Evolutionary conservation across 1,140 invertebrate species (phyloP).

Genomic region (Coelopa frigida): DNA sequence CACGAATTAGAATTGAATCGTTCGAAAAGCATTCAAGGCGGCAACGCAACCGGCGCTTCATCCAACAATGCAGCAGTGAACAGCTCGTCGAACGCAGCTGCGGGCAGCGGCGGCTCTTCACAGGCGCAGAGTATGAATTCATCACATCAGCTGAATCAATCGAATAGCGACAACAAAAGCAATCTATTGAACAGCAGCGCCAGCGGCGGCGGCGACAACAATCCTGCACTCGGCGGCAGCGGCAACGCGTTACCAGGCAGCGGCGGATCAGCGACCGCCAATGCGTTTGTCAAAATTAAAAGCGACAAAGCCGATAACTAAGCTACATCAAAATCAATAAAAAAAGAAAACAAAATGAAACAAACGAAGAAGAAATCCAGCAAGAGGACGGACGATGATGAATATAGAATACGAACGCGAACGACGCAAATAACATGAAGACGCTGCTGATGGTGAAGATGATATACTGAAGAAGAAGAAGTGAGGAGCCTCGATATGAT

Average conservation of each 20-base stretch:
- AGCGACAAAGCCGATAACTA: slow-evolving; percentile 14
- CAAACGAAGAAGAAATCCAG: slow-evolving; percentile 4
- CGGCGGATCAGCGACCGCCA: slow-evolving; percentile 4
- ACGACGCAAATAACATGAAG: background rate
- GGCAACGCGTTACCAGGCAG: slow-evolving; percentile 7
- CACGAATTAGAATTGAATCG: slow-evolving; percentile 61
- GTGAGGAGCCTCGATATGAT: too few relatives aligned
- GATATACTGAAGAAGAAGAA: too few relatives aligned
- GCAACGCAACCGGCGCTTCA: too few relatives aligned
- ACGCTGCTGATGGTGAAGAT: too few relatives aligned
- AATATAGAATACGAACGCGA: background rate
- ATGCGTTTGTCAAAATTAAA: slow-evolving; percentile 13
- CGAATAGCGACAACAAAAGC: slow-evolving; percentile 40
- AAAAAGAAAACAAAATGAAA: background rate
- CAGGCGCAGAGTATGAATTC: slow-evolving; percentile 25
- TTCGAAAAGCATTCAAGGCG: slow-evolving; percentile 30
- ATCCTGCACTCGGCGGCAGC: slow-evolving; percentile 26
- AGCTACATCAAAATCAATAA: background rate
- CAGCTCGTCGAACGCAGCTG: slow-evolving; percentile 32
- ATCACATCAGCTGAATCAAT: slow-evolving; percentile 43
- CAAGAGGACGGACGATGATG: background rate
- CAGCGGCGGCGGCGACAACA: slow-evolving; percentile 36
- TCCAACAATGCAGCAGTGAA: slow-evolving; percentile 22
- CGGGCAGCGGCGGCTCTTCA: slow-evolving; percentile 16
- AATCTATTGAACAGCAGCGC: slow-evolving; percentile 18